Percentiles rank a stretch among this genome's conserved stretches.
Evolutionary conservation across 2,888 invertebrate species (phyloP).

Genomic region (Ormyrus pomaceus): DNA sequence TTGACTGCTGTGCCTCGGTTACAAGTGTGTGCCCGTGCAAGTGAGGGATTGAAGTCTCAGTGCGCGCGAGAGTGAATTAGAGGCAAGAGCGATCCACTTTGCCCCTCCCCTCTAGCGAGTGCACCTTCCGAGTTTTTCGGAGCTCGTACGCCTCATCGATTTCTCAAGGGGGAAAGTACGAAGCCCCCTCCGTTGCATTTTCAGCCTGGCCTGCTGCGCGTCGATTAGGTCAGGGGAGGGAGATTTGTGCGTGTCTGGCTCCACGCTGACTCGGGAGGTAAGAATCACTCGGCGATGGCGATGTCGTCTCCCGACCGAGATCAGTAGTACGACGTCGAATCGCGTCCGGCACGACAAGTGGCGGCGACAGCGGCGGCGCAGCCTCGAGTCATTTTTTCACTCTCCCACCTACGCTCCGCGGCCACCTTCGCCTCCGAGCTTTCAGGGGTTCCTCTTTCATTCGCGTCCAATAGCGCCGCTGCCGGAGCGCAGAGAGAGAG

Average conservation of each 20-base stretch:
- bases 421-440: too few relatives aligned
- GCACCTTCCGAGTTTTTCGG: neutral
- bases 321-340: slow-evolving; percentile 23
- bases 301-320: neutral
- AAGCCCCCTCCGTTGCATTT: neutral
- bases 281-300: neutral
- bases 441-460: too few relatives aligned
- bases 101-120: neutral
- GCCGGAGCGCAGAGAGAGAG: too few relatives aligned
- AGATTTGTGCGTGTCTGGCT: neutral
- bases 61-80: neutral
- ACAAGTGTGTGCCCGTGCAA: neutral
- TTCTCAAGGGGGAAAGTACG: slow-evolving; percentile 1
- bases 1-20: too few relatives aligned
- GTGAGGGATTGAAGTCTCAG: neutral
- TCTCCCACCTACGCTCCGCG: too few relatives aligned
- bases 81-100: neutral
- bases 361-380: neutral
- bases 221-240: neutral
- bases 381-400: too few relatives aligned
- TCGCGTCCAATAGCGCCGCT: too few relatives aligned
- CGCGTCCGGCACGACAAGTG: slow-evolving; percentile 13
- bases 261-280: too few relatives aligned
- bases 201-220: neutral
- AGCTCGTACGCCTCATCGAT: slow-evolving; percentile 33